These are phyloP conservation scores for Calliphora vicina DNA, from an alignment of 1,140 invertebrate genomes.

Conservation along the genomic window DNA sequence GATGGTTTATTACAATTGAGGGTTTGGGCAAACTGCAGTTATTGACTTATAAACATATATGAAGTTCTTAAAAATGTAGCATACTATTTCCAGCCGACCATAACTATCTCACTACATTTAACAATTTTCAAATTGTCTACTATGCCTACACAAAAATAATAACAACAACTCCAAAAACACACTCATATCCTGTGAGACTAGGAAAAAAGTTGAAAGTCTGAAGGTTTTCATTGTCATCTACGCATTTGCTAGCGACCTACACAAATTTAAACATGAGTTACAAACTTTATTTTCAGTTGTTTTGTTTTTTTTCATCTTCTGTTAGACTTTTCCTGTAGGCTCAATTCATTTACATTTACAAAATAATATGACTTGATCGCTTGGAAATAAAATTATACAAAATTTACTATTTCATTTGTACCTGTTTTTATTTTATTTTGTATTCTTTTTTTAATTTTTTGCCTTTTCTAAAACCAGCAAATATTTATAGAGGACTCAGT, in stretches of 20 bases:
- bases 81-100: no score
- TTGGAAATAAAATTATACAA: no score
- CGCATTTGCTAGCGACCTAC: background rate
- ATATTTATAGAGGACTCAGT: background rate
- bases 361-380: background rate
- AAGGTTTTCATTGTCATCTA: background rate
- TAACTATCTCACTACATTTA: background rate
- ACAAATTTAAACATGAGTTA: background rate
- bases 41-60: no score
- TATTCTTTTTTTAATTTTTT: background rate
- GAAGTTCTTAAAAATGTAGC: no score
- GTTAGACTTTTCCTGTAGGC: background rate
- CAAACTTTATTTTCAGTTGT: background rate
- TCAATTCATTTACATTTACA: background rate
- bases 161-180: background rate
- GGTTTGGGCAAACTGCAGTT: no score
- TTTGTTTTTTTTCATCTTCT: background rate
- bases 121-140: background rate
- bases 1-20: no score
- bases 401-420: background rate
- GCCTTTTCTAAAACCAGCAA: background rate
- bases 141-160: background rate
- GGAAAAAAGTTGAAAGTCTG: background rate
- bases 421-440: background rate
- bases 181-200: background rate